Evolutionary conservation across 2,888 invertebrate species (phyloP).

Genomic region (Drosophila lutescens): DNA sequence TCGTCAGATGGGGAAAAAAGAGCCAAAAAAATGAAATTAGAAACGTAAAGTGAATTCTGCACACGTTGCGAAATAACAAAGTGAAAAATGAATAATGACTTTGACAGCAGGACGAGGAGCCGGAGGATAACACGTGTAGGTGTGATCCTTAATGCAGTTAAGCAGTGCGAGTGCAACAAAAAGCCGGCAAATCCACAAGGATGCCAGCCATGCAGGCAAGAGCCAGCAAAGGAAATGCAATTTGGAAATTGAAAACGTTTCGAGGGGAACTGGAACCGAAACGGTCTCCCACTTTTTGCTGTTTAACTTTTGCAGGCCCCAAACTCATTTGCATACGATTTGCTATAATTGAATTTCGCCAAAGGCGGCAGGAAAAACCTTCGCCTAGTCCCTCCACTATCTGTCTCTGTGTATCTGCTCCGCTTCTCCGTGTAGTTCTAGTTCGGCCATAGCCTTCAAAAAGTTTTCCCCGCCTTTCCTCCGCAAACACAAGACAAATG

Average conservation of each 20-base stretch:
- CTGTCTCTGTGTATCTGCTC: not conserved
- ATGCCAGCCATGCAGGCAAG: constrained; percentile 15
- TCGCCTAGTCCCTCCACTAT: constrained; percentile 27
- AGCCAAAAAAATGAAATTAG: constrained; percentile 58
- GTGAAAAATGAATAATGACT: constrained; percentile 66
- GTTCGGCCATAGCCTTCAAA: constrained; percentile 34
- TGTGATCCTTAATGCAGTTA: constrained; percentile 53
- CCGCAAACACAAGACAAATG: constrained; percentile 42
- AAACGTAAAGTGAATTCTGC: constrained; percentile 71
- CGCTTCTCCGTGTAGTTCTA: constrained; percentile 14
- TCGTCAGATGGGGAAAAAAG: constrained; percentile 19
- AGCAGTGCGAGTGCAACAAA: constrained; percentile 47
- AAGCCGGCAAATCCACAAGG: constrained; percentile 35
- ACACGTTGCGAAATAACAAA: constrained; percentile 62
- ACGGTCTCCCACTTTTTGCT: constrained; percentile 36
- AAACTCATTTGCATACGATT: constrained; percentile 73
- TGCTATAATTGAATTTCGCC: constrained; percentile 70
- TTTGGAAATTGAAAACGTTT: constrained; percentile 69
- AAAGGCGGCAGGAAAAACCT: constrained; percentile 43
- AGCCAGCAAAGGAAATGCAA: constrained; percentile 52
- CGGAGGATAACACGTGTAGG: constrained; percentile 36
- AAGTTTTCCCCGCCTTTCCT: constrained; percentile 29
- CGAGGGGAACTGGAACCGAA: not conserved
- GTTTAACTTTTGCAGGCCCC: constrained; percentile 54
- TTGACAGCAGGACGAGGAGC: constrained; percentile 4